Base-by-base conservation (phyloP, 2,113 vertebrate species). In the Lycaon pictus region DNA sequence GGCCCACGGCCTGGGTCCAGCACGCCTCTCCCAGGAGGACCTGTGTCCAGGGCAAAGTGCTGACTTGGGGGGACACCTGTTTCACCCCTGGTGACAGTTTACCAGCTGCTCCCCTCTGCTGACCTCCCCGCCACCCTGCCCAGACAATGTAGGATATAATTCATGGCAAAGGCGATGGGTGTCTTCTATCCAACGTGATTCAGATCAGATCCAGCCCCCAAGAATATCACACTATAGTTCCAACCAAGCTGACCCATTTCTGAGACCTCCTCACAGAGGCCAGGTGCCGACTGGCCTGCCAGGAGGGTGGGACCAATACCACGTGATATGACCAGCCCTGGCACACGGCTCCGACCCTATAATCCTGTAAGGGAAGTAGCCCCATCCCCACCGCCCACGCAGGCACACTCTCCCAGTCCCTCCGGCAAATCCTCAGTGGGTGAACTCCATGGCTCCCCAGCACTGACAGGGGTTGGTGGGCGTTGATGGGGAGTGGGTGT, bases 401-500 rank as follows among this genome's bases (percentile, higher is more conserved):
- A 8, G 23, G 23, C 7, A 9, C 43, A 51, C 43, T 29, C 7
- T 16, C 13, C 37, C 12, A 37, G 11, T 23, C 72, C 72, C 11
- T 27, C 13, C 6, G 12, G 72, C 25, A 4, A 17, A 51, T 77
- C 19, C 15, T 77, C 15, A 27, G 19, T 8, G 15, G 72, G 16
- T 4, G 25, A 1, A 15, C 74, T 17, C 74, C 74, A 29, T 8
- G 43, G 13, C 74, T 29, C 51, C 19, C 74, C 16, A 17, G 10
- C 74, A 17, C 13, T 2, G 25, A 77, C 6, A 58, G 23, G 72
- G 72, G 12, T 27, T 25, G 3, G 7, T 7, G 72, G 72, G 71
- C 6, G 2, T 20, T 11, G 0, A 65, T 3, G 37, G 20, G n/a
- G n/a, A 37, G 69, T 13, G 35, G 22, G 8, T 29, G 0, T 27